Percentiles rank a stretch among this genome's conserved stretches.
phyloP scores from a whole-genome alignment of 2,797 vertebrate species.

The Poecilia picta region DNA sequence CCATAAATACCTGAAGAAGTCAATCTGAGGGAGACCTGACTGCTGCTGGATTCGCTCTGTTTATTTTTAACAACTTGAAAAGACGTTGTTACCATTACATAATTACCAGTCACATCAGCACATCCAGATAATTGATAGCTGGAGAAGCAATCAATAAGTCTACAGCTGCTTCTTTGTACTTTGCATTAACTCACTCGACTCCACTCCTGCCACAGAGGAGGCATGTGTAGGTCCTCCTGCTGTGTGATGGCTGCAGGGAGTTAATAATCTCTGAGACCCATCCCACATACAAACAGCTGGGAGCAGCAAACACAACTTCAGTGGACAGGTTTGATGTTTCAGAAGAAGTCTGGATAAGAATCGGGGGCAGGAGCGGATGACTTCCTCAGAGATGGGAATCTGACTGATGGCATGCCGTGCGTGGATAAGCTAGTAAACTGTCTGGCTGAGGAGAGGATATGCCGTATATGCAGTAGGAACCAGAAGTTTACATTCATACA shows the following conservation, averaged over 20 bases:
- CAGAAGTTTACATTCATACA: too few species aligned
- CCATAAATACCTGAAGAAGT: background rate
- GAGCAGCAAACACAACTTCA: constrained; percentile 9
- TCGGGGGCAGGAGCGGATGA: background rate
- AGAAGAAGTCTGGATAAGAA: constrained; percentile 1
- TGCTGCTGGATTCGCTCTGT: background rate
- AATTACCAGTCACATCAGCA: background rate
- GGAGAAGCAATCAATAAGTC: constrained; percentile 6
- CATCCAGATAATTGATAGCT: background rate
- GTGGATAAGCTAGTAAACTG: background rate
- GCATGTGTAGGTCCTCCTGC: constrained; percentile 2
- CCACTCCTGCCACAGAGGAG: background rate
- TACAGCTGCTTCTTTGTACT: constrained; percentile 6
- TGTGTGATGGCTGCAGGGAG: constrained; percentile 16
- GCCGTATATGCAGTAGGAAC: too few species aligned
- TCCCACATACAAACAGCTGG: constrained; percentile 17
- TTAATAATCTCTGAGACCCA: constrained; percentile 13
- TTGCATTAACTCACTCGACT: constrained; percentile 1
- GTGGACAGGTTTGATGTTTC: constrained; percentile 15
- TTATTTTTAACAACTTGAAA: background rate
- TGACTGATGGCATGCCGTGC: background rate
- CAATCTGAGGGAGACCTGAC: background rate
- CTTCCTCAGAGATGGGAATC: background rate
- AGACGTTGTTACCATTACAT: background rate
- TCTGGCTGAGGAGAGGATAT: background rate